Evolutionary conservation across 1,140 invertebrate genomes (phyloP).

Genomic region (Branchinecta lindahli): DNA sequence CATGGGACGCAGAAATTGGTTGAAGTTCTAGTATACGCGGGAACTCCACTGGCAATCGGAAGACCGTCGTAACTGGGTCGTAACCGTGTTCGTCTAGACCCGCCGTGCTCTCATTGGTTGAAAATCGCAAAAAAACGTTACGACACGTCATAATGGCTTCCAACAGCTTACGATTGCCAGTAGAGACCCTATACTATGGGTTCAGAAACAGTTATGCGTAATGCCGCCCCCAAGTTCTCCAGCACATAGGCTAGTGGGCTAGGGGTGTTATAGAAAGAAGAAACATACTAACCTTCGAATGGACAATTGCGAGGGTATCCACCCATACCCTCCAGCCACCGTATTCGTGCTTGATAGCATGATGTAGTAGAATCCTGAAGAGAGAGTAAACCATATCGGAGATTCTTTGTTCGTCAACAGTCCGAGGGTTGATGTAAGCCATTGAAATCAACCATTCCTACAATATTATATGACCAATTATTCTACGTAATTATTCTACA

Average conservation of each 20-base stretch:
- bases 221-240: too few relatives aligned
- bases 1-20: too few relatives aligned
- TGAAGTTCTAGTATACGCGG: too few relatives aligned
- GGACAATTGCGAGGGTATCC: slow-evolving; percentile 95
- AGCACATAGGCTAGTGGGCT: too few relatives aligned
- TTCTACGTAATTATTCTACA: too few relatives aligned
- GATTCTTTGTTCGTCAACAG: slow-evolving; percentile 84
- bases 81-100: too few relatives aligned
- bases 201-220: background rate
- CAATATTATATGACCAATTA: slow-evolving; percentile 18
- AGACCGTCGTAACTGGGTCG: too few relatives aligned
- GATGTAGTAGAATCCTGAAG: slow-evolving; percentile 92
- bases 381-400: slow-evolving; percentile 96
- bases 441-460: slow-evolving; percentile 96
- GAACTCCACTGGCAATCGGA: too few relatives aligned
- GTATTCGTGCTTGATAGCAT: slow-evolving; percentile 98
- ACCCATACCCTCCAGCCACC: slow-evolving; percentile 99
- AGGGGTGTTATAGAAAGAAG: too few relatives aligned
- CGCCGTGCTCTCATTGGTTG: too few relatives aligned
- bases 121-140: too few relatives aligned
- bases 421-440: slow-evolving; percentile 93
- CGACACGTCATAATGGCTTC: background rate
- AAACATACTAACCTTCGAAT: slow-evolving; percentile 74
- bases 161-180: background rate
- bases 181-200: background rate